Conservation (phyloP, 2,888 invertebrate species). For the Eupithecia vulgata region DNA sequence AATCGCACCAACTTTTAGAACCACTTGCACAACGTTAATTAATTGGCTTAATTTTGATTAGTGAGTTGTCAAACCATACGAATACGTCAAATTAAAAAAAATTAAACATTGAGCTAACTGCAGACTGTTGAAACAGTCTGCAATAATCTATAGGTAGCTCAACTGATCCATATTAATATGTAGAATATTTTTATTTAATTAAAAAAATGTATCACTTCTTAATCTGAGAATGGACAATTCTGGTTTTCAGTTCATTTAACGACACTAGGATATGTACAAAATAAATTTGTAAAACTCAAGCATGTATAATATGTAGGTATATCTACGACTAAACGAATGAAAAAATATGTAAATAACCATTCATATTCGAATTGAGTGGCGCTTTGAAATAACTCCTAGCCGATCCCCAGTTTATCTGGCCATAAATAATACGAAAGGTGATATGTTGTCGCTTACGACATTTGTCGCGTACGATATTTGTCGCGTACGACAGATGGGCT, state of each 20-base stretch:
- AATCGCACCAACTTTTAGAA: too few relatives aligned
- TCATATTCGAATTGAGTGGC: slow-evolving; percentile 11
- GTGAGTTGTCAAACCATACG: too few relatives aligned
- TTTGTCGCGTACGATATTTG: slow-evolving; percentile 32
- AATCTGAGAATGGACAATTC: not conserved
- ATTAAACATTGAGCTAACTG: too few relatives aligned
- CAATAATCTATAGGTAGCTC: too few relatives aligned
- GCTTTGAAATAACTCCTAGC: slow-evolving; percentile 13
- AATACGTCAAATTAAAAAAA: too few relatives aligned
- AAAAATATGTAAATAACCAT: slow-evolving; percentile 9
- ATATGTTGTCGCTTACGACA: slow-evolving; percentile 28
- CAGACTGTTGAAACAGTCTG: too few relatives aligned
- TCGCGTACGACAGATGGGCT: slow-evolving; percentile 29
- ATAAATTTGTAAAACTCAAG: not conserved
- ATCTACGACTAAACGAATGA: not conserved
- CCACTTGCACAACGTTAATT: too few relatives aligned
- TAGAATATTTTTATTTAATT: not conserved
- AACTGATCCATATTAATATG: too few relatives aligned
- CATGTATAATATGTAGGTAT: not conserved
- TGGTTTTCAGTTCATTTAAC: not conserved
- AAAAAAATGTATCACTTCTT: not conserved
- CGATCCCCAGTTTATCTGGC: slow-evolving; percentile 29
- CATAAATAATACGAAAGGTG: slow-evolving; percentile 35
- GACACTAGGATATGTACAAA: not conserved
- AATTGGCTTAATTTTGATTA: too few relatives aligned